Evolutionary conservation across 2,797 vertebrate genomes (phyloP).

Genomic region (Cyclopterus lumpus): DNA sequence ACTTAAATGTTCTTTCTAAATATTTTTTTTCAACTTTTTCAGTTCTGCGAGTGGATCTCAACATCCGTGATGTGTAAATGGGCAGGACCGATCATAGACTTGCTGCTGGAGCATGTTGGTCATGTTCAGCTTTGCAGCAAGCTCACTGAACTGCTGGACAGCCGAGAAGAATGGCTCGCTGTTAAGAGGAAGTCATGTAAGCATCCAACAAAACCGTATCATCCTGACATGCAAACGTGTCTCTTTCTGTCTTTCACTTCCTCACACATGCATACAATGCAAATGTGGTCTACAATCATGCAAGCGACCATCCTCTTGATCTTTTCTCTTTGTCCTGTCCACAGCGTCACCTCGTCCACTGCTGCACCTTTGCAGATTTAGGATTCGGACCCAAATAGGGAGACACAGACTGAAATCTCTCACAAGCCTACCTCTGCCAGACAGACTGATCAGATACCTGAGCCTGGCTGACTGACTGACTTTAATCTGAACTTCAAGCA

Average conservation of each 20-base stretch:
- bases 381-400: constrained; percentile 87
- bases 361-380: constrained; percentile 91
- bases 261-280: not conserved
- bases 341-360: constrained; percentile 91
- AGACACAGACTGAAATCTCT: constrained; percentile 85
- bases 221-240: constrained; percentile 10
- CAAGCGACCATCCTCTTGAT: not conserved
- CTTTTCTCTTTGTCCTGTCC: constrained; percentile 40
- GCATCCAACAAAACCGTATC: constrained; percentile 41
- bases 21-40: constrained; percentile 45
- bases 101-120: constrained; percentile 94
- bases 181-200: constrained; percentile 92
- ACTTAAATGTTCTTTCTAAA: not conserved
- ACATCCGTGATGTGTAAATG: constrained; percentile 84
- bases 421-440: constrained; percentile 88
- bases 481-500: constrained; percentile 40
- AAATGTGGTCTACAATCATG: not conserved
- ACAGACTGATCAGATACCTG: constrained; percentile 89
- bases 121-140: constrained; percentile 91
- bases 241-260: constrained; percentile 27
- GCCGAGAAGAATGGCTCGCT: constrained; percentile 88
- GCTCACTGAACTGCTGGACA: constrained; percentile 89
- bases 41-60: constrained; percentile 97
- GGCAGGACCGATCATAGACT: constrained; percentile 89
- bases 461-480: constrained; percentile 57